Evolutionary conservation across 2,888 invertebrate genomes (phyloP).

Genomic region (Pandemis cinnamomeana): DNA sequence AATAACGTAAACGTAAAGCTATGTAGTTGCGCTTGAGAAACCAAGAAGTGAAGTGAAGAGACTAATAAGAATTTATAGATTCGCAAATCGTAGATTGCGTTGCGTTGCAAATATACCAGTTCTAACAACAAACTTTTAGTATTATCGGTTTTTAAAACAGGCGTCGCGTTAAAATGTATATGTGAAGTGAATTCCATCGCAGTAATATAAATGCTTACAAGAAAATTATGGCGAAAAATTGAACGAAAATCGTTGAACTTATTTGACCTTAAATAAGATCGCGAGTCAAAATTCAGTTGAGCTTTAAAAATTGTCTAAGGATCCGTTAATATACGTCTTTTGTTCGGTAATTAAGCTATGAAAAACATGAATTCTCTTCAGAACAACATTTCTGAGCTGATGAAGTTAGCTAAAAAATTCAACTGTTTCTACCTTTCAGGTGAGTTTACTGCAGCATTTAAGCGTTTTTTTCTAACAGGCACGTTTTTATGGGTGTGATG

Average conservation of each 20-base stretch:
- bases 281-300: constrained; percentile 1
- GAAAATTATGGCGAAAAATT: constrained; percentile 33
- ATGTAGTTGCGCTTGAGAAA: constrained; percentile 35
- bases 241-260: constrained; percentile 20
- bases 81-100: constrained; percentile 18
- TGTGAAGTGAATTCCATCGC: constrained; percentile 16
- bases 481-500: neutral
- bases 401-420: constrained; percentile 93
- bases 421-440: constrained; percentile 96
- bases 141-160: neutral
- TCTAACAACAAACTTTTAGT: neutral
- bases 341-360: constrained; percentile 62
- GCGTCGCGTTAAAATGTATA: constrained; percentile 6
- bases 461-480: neutral
- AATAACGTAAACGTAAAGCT: constrained; percentile 27
- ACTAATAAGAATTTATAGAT: neutral
- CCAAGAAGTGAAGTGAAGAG: constrained; percentile 22
- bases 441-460: constrained; percentile 56
- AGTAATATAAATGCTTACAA: constrained; percentile 12
- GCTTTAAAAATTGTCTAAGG: neutral
- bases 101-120: neutral
- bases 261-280: constrained; percentile 5
- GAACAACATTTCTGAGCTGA: constrained; percentile 82
- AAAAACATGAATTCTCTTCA: constrained; percentile 80
- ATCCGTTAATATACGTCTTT: constrained; percentile 11